Base-by-base conservation (phyloP, 2,797 vertebrate species). In the Lindbergichthys nudifrons region DNA sequence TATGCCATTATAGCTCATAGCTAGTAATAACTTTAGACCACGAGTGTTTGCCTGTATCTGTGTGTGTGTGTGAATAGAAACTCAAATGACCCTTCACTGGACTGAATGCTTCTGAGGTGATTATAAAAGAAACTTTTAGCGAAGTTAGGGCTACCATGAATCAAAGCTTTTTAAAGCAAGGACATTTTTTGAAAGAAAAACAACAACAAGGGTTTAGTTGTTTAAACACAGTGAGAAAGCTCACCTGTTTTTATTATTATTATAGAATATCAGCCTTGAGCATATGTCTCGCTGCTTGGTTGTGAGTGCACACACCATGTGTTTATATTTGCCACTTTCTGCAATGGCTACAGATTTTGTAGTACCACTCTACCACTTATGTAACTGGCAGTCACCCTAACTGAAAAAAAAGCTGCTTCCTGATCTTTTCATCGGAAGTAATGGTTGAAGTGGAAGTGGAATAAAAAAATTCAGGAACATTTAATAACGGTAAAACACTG, bases 1-100 rank as follows among this genome's bases (percentile, higher is more conserved):
- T 65, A 73, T 70, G 12, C 46, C 50, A 72, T 85, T 53, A 65
- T 21, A 62, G 52, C 19, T 60, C 32, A 77, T 67, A 61, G 61
- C n/a, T 65, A 42, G 70, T 67, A 70, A 80, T 66, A 26, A 70
- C 42, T 77, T 78, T 46, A 57, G 58, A 8, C 47, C 1, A 8
- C 15, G 32, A 12, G 41, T 36, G 43, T 23, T 23, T 47, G 21
- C 19, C 13, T 39, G 18, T 57, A 15, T 39, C 51, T 54, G 41
- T 23, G 32, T 39, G 14, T n/a, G 50, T 42, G 12, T 39, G 50
- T 8, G 21, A 23, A 47, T 71, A 43, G 47, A 64, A 81, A 75
- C 50, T 67, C 9, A 18, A 79, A 73, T 64, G 45, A 72, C 62
- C 46, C 9, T 36, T 15, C 21, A 45, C 10, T 18, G 41, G 14